phyloP scores from a whole-genome alignment of 2,797 vertebrate genomes.

The Alauda arvensis region DNA sequence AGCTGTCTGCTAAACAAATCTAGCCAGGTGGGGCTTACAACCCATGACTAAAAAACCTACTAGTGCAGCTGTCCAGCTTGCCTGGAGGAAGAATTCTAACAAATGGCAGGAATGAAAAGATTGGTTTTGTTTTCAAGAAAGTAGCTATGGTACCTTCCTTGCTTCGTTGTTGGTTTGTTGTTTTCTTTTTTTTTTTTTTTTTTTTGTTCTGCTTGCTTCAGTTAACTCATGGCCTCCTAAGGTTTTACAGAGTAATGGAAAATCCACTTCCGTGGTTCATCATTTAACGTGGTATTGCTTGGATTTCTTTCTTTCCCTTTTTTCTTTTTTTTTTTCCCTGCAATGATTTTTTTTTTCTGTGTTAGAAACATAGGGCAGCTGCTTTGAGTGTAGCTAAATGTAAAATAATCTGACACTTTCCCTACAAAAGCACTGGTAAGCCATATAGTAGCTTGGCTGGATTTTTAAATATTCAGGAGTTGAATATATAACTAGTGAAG shows the following conservation, averaged over 20 bases:
- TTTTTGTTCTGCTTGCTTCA: slow-evolving; percentile 53
- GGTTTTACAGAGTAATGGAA: slow-evolving; percentile 60
- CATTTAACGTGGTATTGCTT: slow-evolving; percentile 8
- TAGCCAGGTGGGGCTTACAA: slow-evolving; percentile 85
- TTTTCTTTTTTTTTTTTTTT: background rate
- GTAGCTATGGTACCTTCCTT: slow-evolving; percentile 76
- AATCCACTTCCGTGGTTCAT: slow-evolving; percentile 51
- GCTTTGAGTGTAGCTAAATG: slow-evolving; percentile 43
- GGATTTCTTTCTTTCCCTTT: slow-evolving; percentile 13
- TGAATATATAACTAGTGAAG: slow-evolving; percentile 70
- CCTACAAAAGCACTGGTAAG: slow-evolving; percentile 52
- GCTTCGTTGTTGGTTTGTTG: slow-evolving; percentile 12
- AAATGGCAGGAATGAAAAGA: slow-evolving; percentile 79
- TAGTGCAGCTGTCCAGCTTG: slow-evolving; percentile 83
- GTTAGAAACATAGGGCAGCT: slow-evolving; percentile 38
- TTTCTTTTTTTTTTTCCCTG: background rate
- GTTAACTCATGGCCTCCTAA: slow-evolving; percentile 67
- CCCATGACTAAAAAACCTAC: slow-evolving; percentile 84
- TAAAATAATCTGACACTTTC: slow-evolving; percentile 62
- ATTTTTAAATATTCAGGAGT: slow-evolving; percentile 68
- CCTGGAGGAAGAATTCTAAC: slow-evolving; percentile 82
- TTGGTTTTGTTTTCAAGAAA: slow-evolving; percentile 80
- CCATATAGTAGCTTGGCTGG: slow-evolving; percentile 59
- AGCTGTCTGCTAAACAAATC: slow-evolving; percentile 86
- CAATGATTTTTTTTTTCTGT: slow-evolving; percentile 49